A percentile compares a stretch with the other conserved stretches of the same genome.
phyloP scores from a whole-genome alignment of 30 jellyfish, hydroid and myxozoan species.

The Pseudorhiza aurosa region DNA sequence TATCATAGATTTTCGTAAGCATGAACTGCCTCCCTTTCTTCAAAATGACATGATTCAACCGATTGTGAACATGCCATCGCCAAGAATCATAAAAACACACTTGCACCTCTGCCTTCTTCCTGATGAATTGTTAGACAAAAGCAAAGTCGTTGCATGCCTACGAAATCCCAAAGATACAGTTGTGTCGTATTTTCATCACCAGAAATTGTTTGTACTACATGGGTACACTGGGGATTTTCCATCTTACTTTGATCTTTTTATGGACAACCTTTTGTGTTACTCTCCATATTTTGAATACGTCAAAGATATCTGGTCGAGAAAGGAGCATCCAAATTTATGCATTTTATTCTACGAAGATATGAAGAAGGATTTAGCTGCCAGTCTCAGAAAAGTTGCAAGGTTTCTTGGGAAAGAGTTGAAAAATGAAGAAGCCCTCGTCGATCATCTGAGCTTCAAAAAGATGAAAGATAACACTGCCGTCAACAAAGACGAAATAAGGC shows the following conservation, averaged over 20 bases:
- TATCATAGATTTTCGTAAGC: not conserved
- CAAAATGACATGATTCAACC: too few relatives aligned
- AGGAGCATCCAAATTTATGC: slow-evolving; percentile 44
- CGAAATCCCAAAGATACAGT: slow-evolving; percentile 46
- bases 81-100: slow-evolving; percentile 22
- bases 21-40: not conserved
- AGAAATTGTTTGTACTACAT: not conserved
- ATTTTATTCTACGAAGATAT: slow-evolving; percentile 24
- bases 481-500: not conserved
- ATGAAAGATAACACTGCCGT: slow-evolving; percentile 19
- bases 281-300: slow-evolving; percentile 13
- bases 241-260: slow-evolving; percentile 13
- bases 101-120: slow-evolving; percentile 24
- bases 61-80: too few relatives aligned
- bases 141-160: slow-evolving; percentile 25
- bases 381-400: slow-evolving; percentile 29
- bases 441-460: slow-evolving; percentile 6
- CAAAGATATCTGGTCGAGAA: slow-evolving; percentile 13
- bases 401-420: slow-evolving; percentile 4
- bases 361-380: slow-evolving; percentile 17
- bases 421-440: slow-evolving; percentile 5
- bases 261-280: slow-evolving; percentile 16
- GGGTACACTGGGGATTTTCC: slow-evolving; percentile 13
- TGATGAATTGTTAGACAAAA: not conserved
- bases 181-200: slow-evolving; percentile 28